Percentiles rank a stretch among this genome's conserved stretches.
These are phyloP conservation scores for Dipus sagitta DNA, from an alignment of 2,797 vertebrate genomes.

Conservation along the genomic window DNA sequence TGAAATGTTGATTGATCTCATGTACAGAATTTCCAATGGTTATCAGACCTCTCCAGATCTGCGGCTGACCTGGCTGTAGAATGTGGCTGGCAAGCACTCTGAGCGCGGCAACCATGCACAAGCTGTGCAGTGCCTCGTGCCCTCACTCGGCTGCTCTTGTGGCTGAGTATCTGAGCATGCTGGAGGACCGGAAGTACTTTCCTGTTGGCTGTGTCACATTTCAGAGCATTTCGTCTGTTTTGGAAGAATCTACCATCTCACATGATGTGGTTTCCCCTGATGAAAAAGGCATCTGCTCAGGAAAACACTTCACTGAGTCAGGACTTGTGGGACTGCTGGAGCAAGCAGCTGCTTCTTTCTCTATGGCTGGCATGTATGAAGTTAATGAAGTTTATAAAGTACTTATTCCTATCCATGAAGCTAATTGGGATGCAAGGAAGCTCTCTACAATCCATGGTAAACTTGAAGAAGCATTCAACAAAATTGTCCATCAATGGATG, in stretches of 20 bases:
- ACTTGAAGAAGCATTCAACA: constrained; percentile 99
- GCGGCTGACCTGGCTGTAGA: constrained; percentile 97
- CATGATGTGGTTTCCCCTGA: constrained; percentile 99
- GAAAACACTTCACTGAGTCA: constrained; percentile 98
- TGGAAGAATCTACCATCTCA: constrained; percentile 98
- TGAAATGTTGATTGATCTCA: constrained; percentile 98
- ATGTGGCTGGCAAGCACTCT: constrained; percentile 99
- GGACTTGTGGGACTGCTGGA: constrained; percentile 98
- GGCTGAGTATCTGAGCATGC: constrained; percentile 98
- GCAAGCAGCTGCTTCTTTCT: constrained; percentile 97
- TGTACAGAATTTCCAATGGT: constrained; percentile 99
- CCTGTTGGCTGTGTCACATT: constrained; percentile 99
- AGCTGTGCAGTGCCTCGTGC: constrained; percentile 96
- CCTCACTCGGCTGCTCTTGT: constrained; percentile 97
- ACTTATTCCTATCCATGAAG: constrained; percentile 98
- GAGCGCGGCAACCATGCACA: constrained; percentile 98
- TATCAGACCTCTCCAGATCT: constrained; percentile 99
- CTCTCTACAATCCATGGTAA: constrained; percentile 99
- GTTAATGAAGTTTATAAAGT: constrained; percentile 99
- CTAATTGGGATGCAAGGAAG: constrained; percentile 98
- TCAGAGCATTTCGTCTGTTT: constrained; percentile 98
- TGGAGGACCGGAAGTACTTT: constrained; percentile 98
- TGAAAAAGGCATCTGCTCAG: constrained; percentile 99
- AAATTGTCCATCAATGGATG: constrained; percentile 99
- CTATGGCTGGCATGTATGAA: constrained; percentile 99